Percentiles rank a stretch among this genome's conserved stretches.
These are phyloP conservation scores for Danio jaintianensis DNA, from an alignment of 2,797 vertebrate genomes.

Conservation along the genomic window DNA sequence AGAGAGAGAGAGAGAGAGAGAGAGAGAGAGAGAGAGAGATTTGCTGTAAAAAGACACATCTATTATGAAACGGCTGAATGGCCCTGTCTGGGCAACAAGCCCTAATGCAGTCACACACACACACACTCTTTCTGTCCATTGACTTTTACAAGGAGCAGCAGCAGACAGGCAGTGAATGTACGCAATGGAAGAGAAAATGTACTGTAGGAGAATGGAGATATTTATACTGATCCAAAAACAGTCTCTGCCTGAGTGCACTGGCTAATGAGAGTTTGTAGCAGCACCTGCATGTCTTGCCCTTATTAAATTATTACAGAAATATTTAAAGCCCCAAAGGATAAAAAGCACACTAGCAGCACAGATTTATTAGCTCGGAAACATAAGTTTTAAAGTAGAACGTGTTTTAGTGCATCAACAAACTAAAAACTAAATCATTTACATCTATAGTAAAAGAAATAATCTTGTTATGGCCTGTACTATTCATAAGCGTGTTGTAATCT, in stretches of 20 bases:
- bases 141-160: slow-evolving; percentile 27
- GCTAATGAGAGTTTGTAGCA: not conserved
- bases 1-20: slow-evolving; percentile 47
- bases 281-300: not conserved
- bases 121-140: not conserved
- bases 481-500: not conserved
- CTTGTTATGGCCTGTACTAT: not conserved
- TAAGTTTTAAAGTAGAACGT: not conserved
- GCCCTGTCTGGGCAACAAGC: slow-evolving; percentile 12
- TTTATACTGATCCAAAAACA: slow-evolving; percentile 28
- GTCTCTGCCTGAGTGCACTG: not conserved
- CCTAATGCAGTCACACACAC: not conserved
- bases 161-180: slow-evolving; percentile 17
- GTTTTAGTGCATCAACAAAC: not conserved
- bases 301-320: slow-evolving; percentile 7
- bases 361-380: not conserved
- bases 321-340: not conserved
- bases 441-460: no score
- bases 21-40: slow-evolving; percentile 25
- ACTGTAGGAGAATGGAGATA: slow-evolving; percentile 1
- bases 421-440: not conserved
- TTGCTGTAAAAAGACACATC: not conserved
- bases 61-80: slow-evolving; percentile 26
- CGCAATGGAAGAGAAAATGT: slow-evolving; percentile 18
- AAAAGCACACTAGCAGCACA: not conserved